phyloP scores from a whole-genome alignment of 2,888 invertebrate species.

The Pseudococcus longispinus region DNA sequence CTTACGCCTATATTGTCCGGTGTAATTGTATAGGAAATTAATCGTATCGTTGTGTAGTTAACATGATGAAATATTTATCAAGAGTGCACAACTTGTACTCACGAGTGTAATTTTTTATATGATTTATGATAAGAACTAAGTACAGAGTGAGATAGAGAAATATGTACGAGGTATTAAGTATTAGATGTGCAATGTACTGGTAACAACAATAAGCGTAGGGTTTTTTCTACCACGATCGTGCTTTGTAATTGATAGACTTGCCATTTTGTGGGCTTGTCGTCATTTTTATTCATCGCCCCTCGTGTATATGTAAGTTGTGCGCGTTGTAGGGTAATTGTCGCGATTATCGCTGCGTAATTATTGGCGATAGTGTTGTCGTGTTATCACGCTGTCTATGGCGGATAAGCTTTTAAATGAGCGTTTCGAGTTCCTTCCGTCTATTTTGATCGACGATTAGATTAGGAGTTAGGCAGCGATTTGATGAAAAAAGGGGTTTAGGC shows the following conservation, averaged over 20 bases:
- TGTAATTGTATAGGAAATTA: not conserved
- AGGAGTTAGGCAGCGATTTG: no score
- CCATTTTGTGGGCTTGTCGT: constrained; percentile 9
- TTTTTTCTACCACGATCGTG: not conserved
- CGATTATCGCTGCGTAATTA: not conserved
- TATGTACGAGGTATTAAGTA: not conserved
- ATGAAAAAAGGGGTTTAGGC: no score
- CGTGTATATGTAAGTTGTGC: not conserved
- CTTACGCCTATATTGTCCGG: not conserved
- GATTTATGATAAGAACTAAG: not conserved
- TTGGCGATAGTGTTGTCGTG: not conserved
- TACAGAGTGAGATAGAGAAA: not conserved
- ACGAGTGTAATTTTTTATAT: not conserved
- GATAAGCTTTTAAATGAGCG: not conserved
- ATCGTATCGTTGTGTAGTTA: not conserved
- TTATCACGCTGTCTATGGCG: not conserved
- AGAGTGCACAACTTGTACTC: not conserved
- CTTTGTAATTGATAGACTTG: not conserved
- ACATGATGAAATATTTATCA: not conserved
- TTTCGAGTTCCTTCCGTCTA: not conserved
- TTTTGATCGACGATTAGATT: not conserved
- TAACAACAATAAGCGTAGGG: not conserved
- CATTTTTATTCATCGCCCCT: constrained; percentile 11
- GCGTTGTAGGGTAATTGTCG: constrained; percentile 17
- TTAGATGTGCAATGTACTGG: not conserved